These are phyloP conservation scores for Ramphastos sulfuratus DNA, from an alignment of 2,113 vertebrate genomes.

Conservation along the genomic window DNA sequence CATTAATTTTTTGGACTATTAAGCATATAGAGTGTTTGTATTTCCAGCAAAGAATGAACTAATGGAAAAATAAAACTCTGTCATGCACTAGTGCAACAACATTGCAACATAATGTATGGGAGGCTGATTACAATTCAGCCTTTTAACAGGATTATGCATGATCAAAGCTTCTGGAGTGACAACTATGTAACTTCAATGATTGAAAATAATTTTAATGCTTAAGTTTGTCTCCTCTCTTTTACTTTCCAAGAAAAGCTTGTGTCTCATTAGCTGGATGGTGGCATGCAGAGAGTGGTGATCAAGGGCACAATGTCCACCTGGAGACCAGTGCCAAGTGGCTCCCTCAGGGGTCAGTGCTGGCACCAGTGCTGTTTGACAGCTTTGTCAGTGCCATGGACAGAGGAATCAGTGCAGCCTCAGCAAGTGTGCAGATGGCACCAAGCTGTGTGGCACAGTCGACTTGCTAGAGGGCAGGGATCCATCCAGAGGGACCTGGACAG, in stretches of 20 bases:
- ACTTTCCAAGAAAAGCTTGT: neutral
- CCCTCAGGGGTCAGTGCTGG: no score
- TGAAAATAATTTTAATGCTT: constrained; percentile 51
- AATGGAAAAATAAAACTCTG: constrained; percentile 65
- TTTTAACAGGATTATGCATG: constrained; percentile 52
- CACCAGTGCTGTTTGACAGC: no score
- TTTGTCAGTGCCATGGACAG: no score
- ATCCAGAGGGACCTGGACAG: no score
- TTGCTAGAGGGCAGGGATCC: no score
- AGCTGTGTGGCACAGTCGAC: no score
- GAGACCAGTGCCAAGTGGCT: no score
- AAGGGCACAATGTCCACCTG: no score
- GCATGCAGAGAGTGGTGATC: no score
- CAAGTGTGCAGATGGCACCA: no score
- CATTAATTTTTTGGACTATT: constrained; percentile 62
- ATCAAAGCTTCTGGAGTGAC: constrained; percentile 55
- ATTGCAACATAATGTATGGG: constrained; percentile 40
- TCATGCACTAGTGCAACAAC: constrained; percentile 10
- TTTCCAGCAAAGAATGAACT: constrained; percentile 63
- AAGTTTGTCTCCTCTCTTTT: constrained; percentile 26
- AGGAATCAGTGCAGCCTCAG: no score
- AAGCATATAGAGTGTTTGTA: constrained; percentile 63
- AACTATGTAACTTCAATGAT: constrained; percentile 55
- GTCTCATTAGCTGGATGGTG: neutral
- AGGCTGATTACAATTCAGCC: constrained; percentile 53